Evolutionary conservation across 2,113 vertebrate species (phyloP).

Genomic region (Plestiodon gilberti): DNA sequence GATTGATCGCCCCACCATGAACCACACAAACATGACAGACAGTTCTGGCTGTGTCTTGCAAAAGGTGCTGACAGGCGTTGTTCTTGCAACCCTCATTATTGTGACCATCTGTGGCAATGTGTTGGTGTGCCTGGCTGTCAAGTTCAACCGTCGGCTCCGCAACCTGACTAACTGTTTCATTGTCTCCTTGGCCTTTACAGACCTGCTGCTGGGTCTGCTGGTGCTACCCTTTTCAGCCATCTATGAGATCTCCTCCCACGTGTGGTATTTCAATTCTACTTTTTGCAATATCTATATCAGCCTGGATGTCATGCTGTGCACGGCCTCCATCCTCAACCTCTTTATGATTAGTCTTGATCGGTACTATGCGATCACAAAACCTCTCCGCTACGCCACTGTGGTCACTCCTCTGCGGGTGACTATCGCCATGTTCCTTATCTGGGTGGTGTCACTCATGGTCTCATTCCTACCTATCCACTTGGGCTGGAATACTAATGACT

Average conservation of each 20-base stretch:
- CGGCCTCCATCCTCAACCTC: constrained; percentile 95
- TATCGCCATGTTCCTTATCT: constrained; percentile 83
- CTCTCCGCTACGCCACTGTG: constrained; percentile 86
- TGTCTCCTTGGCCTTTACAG: constrained; percentile 90
- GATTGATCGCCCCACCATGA: constrained; percentile 48
- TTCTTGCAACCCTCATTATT: constrained; percentile 81
- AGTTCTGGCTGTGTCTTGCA: constrained; percentile 40
- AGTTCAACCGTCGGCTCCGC: constrained; percentile 85
- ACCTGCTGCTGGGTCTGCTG: constrained; percentile 89
- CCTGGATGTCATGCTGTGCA: constrained; percentile 96
- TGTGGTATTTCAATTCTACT: constrained; percentile 82
- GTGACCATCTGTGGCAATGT: constrained; percentile 90
- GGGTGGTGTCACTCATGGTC: constrained; percentile 88
- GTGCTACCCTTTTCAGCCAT: constrained; percentile 94
- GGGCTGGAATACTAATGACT: constrained; percentile 91
- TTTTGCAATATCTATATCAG: constrained; percentile 94
- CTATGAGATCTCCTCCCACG: constrained; percentile 74
- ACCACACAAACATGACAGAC: constrained; percentile 43
- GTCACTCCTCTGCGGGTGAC: constrained; percentile 82
- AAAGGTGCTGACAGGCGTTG: constrained; percentile 72
- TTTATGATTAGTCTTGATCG: constrained; percentile 94
- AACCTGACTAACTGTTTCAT: constrained; percentile 95
- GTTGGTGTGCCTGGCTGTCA: constrained; percentile 91
- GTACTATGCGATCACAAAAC: constrained; percentile 89
- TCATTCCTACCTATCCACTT: constrained; percentile 95